These are phyloP conservation scores for Porites cylindrica DNA, from an alignment of 92 coral and sea anemone genomes.

Conservation along the genomic window DNA sequence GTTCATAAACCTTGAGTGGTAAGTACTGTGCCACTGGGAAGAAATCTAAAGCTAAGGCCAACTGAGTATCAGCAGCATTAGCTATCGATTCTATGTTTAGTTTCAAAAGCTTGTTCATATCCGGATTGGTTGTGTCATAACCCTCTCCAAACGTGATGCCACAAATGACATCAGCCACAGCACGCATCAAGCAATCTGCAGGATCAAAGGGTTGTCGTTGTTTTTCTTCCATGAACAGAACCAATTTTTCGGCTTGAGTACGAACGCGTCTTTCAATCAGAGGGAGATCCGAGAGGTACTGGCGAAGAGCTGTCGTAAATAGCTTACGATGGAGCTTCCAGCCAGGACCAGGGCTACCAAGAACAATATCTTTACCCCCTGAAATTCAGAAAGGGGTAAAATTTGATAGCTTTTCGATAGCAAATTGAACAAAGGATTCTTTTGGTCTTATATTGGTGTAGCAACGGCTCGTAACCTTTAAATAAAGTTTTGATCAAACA, in stretches of 20 bases:
- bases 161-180: slow-evolving; percentile 70
- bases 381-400: background rate
- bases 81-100: background rate
- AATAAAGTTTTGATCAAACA: too few species aligned
- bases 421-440: too few species aligned
- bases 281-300: slow-evolving; percentile 33
- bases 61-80: background rate
- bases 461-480: too few species aligned
- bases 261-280: slow-evolving; percentile 53
- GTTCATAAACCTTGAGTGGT: background rate
- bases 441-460: too few species aligned
- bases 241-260: slow-evolving; percentile 41
- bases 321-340: slow-evolving; percentile 72
- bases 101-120: slow-evolving; percentile 24
- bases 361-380: slow-evolving; percentile 16
- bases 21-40: background rate
- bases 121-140: slow-evolving; percentile 51
- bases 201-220: slow-evolving; percentile 66
- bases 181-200: slow-evolving; percentile 47
- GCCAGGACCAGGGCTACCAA: slow-evolving; percentile 60
- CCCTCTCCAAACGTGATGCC: slow-evolving; percentile 57
- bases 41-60: background rate
- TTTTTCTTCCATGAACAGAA: slow-evolving; percentile 34
- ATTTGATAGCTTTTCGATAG: too few species aligned
- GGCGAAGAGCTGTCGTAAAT: slow-evolving; percentile 61